Base-by-base conservation (phyloP, 2,888 invertebrate genomes). In the Diarsia dahlii region DNA sequence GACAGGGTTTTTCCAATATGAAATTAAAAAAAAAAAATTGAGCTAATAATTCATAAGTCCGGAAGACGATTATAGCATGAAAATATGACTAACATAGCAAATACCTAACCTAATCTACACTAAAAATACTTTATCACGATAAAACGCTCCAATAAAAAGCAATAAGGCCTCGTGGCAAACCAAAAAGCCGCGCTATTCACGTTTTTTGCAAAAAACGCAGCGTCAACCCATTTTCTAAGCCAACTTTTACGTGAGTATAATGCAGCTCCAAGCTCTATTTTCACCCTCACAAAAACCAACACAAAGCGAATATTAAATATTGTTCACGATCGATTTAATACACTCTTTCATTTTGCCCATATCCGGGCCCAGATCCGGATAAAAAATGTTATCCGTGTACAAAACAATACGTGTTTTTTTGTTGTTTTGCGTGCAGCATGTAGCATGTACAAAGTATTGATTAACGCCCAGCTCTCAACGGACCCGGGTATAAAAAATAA, bases 391-490 rank as follows among this genome's bases (percentile, higher is more conserved):
- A 91, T 91, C 89, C 89, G 82, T 75, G 82, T 86, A 87, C 84
- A 89, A 87, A 88, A 89, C 88, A 87, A 89, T 85, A 87, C 84
- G 84, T 84, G 78, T 72, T 75, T 87, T 90, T 89, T 89, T 84
- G 63, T 89, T 88, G 84, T 89, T 91, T 91, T 87, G 81, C 85
- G 85, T 89, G 87, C 85, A 88, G 89, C 85, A 83, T 89, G 89
- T 88, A 88, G 89, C 85, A 83, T 89, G 89, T 88, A 89, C 89
- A 90, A 91, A 90, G 91, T 94, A 94, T 94, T 94, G 94, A 94
- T 94, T 93, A 94, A 92, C 89, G 91, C 87, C 87, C 89, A 82
- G 88, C 92, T 91, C 91, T 91, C 91, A 91, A 86, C 92, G 90
- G 88, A 80, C 85, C 85, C 84, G 89, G 89, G 90, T 89, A 92